These are phyloP conservation scores for Hirundichthys speculiger DNA, from an alignment of 2,113 vertebrate genomes.

Conservation along the genomic window DNA sequence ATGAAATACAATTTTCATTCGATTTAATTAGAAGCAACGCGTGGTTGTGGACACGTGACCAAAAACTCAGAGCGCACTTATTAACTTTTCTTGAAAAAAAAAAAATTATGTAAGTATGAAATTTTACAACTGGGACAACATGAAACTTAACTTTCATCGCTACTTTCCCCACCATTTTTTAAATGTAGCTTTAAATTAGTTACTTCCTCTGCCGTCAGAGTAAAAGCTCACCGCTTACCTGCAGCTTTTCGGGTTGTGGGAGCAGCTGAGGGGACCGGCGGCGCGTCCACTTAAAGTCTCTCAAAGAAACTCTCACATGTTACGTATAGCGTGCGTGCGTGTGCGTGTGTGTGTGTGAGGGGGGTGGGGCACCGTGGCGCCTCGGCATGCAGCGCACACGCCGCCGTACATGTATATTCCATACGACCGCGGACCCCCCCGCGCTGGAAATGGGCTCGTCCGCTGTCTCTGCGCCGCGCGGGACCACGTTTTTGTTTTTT, in stretches of 20 bases:
- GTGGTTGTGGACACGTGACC: neutral
- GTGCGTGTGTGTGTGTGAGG: constrained; percentile 23
- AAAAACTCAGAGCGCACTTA: neutral
- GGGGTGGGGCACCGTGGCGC: too few relatives aligned
- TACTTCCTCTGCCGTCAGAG: neutral
- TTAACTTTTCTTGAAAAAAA: neutral
- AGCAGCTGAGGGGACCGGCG: constrained; percentile 2
- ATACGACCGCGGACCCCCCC: constrained; percentile 10
- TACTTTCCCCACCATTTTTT: too few relatives aligned
- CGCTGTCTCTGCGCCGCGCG: too few relatives aligned
- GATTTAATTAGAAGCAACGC: neutral
- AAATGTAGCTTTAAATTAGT: too few relatives aligned
- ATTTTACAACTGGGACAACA: neutral
- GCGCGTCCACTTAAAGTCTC: constrained; percentile 37
- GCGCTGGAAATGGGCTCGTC: neutral
- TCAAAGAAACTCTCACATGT: constrained; percentile 52
- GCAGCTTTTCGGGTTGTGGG: neutral
- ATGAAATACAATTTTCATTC: neutral
- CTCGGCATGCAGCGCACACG: too few relatives aligned
- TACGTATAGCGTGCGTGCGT: constrained; percentile 19
- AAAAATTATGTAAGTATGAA: too few relatives aligned
- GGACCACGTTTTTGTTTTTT: too few relatives aligned
- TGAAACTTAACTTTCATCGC: neutral
- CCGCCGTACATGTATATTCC: neutral
- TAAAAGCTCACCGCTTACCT: constrained; percentile 43